Evolutionary conservation across 2,888 invertebrate species (phyloP).

Genomic region (Plutella xylostella): DNA sequence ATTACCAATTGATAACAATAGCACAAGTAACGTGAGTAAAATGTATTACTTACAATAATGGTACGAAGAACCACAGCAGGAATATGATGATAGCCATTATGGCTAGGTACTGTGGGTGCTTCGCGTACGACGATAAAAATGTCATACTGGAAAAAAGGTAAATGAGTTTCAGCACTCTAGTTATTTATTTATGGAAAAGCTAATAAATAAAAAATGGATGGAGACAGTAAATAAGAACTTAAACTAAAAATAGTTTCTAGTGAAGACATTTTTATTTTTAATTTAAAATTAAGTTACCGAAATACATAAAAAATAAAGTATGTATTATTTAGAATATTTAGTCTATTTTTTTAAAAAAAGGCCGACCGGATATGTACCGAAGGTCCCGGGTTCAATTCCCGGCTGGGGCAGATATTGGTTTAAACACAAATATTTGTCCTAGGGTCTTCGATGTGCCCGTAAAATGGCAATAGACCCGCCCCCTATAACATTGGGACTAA

Average conservation of each 20-base stretch:
- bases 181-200: too few species aligned
- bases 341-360: too few species aligned
- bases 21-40: not conserved
- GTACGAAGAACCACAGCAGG: slow-evolving; percentile 73
- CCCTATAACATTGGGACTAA: too few species aligned
- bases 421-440: too few species aligned
- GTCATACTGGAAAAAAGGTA: slow-evolving; percentile 54
- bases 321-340: too few species aligned
- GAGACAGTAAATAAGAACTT: not conserved
- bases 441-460: too few species aligned
- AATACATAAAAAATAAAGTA: not conserved
- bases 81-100: slow-evolving; percentile 73
- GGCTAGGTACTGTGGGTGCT: slow-evolving; percentile 73
- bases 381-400: too few species aligned
- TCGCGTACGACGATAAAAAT: slow-evolving; percentile 70
- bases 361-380: too few species aligned
- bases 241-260: not conserved
- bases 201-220: too few species aligned
- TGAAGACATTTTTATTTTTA: not conserved
- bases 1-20: not conserved
- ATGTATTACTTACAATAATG: slow-evolving; percentile 68
- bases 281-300: not conserved
- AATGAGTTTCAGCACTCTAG: slow-evolving; percentile 5
- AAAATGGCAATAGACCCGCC: too few species aligned
- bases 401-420: too few species aligned